Base-by-base conservation (phyloP, 2,797 vertebrate genomes). In the Carapus acus region DNA sequence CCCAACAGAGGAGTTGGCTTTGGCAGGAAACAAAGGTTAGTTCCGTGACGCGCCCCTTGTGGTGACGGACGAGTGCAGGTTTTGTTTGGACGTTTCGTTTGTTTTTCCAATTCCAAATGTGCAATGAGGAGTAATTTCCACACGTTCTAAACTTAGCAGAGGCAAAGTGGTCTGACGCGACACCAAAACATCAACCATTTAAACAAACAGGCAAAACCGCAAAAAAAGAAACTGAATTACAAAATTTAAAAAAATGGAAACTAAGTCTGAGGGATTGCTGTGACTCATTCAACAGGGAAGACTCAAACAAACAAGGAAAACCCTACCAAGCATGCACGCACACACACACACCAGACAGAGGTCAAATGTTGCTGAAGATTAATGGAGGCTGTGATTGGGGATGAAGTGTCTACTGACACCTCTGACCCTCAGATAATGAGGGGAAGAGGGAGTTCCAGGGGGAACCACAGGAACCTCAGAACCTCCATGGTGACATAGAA, bases 391-490 rank as follows among this genome's bases (percentile, higher is more conserved):
- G 56, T 83, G 73, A 86, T 84, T 78, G 54, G 65, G 73, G 41
- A 53, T 80, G 83, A 85, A 81, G 78, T 78, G 77, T 80, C 73
- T 78, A 58, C 66, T 78, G 81, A 85, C 79, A 79, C 73, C 18
- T 49, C 38, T 82, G 78, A 87, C 83, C 80, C 64, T 44, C 31
- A 53, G 63, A 77, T 83, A 84, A 82, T 80, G 73, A 81, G 58
- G 24, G 37, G 43, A 52, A 54, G 60, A 56, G 49, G 54, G 41
- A 21, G 62, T 16, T 19, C 11, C 14, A 51, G n/a, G 40, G n/a
- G 6, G 60, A n/a, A n/a, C n/a, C n/a, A n/a, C n/a, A n/a, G n/a
- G n/a, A n/a, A n/a, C n/a, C n/a, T n/a, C n/a, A n/a, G n/a, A n/a
- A n/a, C n/a, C n/a, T n/a, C n/a, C n/a, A n/a, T n/a, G n/a, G n/a